A percentile compares a stretch with the other conserved stretches of the same genome.
These are phyloP conservation scores for Zygothrica quintamaculata DNA, from an alignment of 2,888 invertebrate genomes.

Conservation along the genomic window DNA sequence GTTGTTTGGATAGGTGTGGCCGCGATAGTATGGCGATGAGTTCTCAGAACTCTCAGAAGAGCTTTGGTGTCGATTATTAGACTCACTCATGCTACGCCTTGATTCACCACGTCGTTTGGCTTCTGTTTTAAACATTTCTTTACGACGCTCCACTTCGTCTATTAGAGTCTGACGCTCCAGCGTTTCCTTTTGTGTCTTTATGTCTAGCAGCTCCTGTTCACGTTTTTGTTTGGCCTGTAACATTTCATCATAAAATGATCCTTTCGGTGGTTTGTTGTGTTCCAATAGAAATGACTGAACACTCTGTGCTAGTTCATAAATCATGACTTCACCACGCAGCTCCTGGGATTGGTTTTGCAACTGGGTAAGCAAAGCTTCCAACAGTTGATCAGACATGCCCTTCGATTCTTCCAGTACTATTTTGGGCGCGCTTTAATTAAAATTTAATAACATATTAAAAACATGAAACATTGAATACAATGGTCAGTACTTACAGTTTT, in stretches of 20 bases:
- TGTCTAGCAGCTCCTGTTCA: constrained; percentile 87
- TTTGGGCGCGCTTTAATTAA: constrained; percentile 87
- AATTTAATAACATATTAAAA: not conserved
- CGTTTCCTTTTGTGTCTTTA: constrained; percentile 88
- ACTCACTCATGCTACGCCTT: constrained; percentile 85
- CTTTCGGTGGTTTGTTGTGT: constrained; percentile 91
- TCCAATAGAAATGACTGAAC: constrained; percentile 91
- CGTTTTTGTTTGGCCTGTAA: constrained; percentile 88
- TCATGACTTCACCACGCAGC: constrained; percentile 92
- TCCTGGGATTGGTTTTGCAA: constrained; percentile 86
- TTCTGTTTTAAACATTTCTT: constrained; percentile 90
- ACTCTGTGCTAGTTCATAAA: constrained; percentile 92
- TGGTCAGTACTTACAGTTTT: constrained; percentile 87
- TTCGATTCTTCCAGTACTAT: constrained; percentile 90
- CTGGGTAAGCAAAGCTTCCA: constrained; percentile 87
- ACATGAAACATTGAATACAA: not conserved
- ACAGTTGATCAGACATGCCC: constrained; percentile 90
- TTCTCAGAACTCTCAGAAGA: constrained; percentile 86
- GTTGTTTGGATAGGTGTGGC: constrained; percentile 80
- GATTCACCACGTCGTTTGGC: constrained; percentile 86
- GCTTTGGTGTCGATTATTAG: constrained; percentile 85
- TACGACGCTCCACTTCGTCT: constrained; percentile 91
- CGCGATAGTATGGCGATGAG: constrained; percentile 84
- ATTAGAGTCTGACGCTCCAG: constrained; percentile 89
- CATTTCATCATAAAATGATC: constrained; percentile 97